Evolutionary conservation across 2,888 invertebrate species (phyloP), one percentile per base, ranked within the genome.

Genomic region (Pyrochroa serraticornis): DNA sequence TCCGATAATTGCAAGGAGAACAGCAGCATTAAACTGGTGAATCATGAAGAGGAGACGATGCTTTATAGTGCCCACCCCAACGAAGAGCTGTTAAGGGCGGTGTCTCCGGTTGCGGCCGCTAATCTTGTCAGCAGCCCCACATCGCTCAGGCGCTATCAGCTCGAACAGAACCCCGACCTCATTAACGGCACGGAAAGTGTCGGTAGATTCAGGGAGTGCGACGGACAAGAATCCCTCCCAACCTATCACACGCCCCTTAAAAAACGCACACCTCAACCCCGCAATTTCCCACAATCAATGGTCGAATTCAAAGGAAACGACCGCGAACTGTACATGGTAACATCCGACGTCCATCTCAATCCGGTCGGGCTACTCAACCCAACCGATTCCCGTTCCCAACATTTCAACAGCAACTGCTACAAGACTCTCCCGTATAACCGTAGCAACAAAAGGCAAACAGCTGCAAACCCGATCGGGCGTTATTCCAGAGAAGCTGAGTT

Each of bases 401-500:
- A 58, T 47, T 62, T 64, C 53, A 62, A 76, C 64, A 77, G 76
- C 58, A 80, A 80, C 65, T 89, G 87, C 75, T 92, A 92, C 74
- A 86, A 90, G 71, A 92, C 92, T 6, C 78, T 92, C 66, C 92
- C 92, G 2, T 88, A 91, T 73, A 90, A 90, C 71, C 81, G 89
- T 52, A 80, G 84, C 10, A 78, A 79, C 42, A 85, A 86, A 62
- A 73, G 81, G 65, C 76, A 81, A 56, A 82, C 82, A 30, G 82
- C 84, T 2, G 83, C 83, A 5, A 82, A 82, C 60, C 82, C 84
- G 1, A 80, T 81, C 7, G 82, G 47, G 50, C 81, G 87, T 47
- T 86, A 84, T 69, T 84, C 86, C 12, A 77, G 87, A 37, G 88
- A 88, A 71, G 87, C 87, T 5, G 87, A 88, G 75, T 87, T 86